phyloP scores from a whole-genome alignment of 2,797 vertebrate genomes.

The Micropoecilia bifurca region DNA sequence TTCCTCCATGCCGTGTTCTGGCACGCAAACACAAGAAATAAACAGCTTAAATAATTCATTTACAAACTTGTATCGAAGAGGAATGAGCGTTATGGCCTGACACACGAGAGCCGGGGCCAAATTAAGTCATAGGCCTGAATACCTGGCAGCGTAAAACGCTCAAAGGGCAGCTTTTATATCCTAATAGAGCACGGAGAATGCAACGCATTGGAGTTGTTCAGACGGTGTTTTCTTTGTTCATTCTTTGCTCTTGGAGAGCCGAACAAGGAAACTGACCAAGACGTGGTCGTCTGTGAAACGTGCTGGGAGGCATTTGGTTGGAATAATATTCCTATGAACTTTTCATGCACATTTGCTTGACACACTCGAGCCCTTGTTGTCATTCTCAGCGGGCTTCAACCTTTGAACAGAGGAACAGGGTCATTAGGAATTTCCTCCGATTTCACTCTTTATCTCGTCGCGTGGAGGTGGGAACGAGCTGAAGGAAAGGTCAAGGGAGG shows the following conservation, averaged over 20 bases:
- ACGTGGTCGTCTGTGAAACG: conserved; percentile 17
- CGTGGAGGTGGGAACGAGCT: conserved; percentile 53
- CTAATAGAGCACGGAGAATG: conserved; percentile 57
- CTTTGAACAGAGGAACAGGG: conserved; percentile 64
- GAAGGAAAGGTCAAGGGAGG: conserved; percentile 58
- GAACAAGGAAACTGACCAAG: conserved; percentile 29
- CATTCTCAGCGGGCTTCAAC: conserved; percentile 11
- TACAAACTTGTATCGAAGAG: conserved; percentile 65
- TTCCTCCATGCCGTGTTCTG: conserved; percentile 28
- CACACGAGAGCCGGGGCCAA: conserved; percentile 45
- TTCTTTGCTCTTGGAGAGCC: conserved; percentile 29
- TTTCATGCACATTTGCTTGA: conserved; percentile 46
- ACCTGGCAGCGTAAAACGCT: conserved; percentile 58
- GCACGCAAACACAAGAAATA: conserved; percentile 43
- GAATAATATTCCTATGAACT: conserved; percentile 24
- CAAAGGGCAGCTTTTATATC: conserved; percentile 62
- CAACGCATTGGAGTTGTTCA: conserved; percentile 37
- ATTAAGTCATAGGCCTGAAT: conserved; percentile 55
- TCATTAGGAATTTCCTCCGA: conserved; percentile 66
- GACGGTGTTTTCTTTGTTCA: conserved; percentile 9
- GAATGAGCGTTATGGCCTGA: conserved; percentile 53
- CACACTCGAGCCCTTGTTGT: conserved; percentile 45
- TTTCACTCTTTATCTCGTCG: conserved; percentile 71
- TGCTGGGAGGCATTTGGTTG: conserved; percentile 29
- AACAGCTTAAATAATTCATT: conserved; percentile 67